Conservation (phyloP, 2,888 invertebrate species). For the Lamellibrachia columna region DNA sequence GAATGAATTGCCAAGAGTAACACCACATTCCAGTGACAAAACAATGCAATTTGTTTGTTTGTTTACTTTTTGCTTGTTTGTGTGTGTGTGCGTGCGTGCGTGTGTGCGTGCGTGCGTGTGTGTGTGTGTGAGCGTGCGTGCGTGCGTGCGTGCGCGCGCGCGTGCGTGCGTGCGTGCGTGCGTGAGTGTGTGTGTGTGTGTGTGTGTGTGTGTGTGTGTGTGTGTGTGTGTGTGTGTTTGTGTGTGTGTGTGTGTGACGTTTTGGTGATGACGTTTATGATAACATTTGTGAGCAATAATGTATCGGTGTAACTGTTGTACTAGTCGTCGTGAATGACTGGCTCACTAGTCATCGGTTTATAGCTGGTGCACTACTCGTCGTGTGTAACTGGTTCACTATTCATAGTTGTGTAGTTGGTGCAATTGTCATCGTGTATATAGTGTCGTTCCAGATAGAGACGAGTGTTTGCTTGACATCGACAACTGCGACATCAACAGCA, state of each 20-base stretch:
- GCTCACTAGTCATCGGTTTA: too few species aligned
- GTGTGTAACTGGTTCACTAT: not conserved
- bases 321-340: not conserved
- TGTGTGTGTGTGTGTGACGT: too few species aligned
- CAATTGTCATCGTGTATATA: not conserved
- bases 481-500: constrained; percentile 20
- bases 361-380: not conserved
- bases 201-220: too few species aligned
- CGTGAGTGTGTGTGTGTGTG: too few species aligned
- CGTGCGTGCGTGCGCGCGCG: too few species aligned
- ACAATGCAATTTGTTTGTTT: too few species aligned
- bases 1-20: not conserved
- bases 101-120: not conserved
- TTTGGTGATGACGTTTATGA: not conserved
- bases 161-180: too few species aligned
- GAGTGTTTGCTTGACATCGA: constrained; percentile 27
- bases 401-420: too few species aligned
- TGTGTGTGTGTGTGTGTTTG: too few species aligned
- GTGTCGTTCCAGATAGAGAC: constrained; percentile 19
- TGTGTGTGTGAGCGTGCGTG: too few species aligned
- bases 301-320: not conserved
- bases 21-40: not conserved
- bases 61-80: too few species aligned
- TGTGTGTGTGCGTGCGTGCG: not conserved
- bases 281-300: not conserved